These are phyloP conservation scores for Rhinophrynus dorsalis DNA, from an alignment of 2,797 vertebrate species.

Conservation along the genomic window DNA sequence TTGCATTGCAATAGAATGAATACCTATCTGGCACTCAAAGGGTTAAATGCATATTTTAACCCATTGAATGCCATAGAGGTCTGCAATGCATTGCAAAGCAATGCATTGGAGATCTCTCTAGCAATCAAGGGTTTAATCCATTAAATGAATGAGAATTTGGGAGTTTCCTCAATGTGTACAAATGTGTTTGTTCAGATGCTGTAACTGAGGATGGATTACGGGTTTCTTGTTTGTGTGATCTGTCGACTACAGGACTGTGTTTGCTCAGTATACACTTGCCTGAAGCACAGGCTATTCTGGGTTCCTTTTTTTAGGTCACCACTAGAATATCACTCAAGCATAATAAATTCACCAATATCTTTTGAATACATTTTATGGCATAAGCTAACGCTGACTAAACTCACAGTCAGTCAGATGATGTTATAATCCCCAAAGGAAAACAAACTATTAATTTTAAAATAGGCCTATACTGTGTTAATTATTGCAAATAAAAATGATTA, in stretches of 20 bases:
- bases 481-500: not conserved
- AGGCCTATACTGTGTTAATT: not conserved
- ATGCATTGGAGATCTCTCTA: too few relatives aligned
- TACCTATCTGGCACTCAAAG: too few relatives aligned
- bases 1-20: too few relatives aligned
- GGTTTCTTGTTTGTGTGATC: too few relatives aligned
- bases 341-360: constrained; percentile 34
- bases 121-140: too few relatives aligned
- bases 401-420: constrained; percentile 10
- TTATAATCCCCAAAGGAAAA: constrained; percentile 8
- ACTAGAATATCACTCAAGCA: constrained; percentile 36
- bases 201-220: too few relatives aligned
- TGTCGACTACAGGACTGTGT: constrained; percentile 24
- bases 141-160: too few relatives aligned
- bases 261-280: constrained; percentile 37
- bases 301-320: constrained; percentile 39
- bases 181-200: too few relatives aligned
- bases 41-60: too few relatives aligned
- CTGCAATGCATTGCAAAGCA: too few relatives aligned
- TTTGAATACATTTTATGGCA: constrained; percentile 33
- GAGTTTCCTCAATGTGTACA: too few relatives aligned
- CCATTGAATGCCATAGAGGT: too few relatives aligned
- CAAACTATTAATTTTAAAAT: not conserved
- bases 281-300: constrained; percentile 42
- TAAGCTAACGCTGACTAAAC: constrained; percentile 23